Percentiles rank a stretch among this genome's conserved stretches.
Evolutionary conservation across 2,797 vertebrate genomes (phyloP).

Genomic region (Eurystomus glaucurus): DNA sequence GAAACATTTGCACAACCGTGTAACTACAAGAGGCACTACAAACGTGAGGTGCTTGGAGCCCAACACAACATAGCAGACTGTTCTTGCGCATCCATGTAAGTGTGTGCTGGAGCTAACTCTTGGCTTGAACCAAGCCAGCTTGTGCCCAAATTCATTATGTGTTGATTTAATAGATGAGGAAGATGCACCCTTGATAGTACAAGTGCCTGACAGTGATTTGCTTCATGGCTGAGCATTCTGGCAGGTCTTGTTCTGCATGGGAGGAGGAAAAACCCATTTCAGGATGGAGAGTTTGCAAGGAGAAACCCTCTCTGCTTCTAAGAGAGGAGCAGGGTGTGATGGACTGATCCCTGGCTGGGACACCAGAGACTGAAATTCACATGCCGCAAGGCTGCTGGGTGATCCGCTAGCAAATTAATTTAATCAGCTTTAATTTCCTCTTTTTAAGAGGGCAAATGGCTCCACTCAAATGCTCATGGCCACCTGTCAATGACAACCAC

Average conservation of each 20-base stretch:
- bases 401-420: neutral
- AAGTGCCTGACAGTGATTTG: neutral
- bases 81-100: fast-evolving
- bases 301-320: neutral
- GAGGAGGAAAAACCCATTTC: neutral
- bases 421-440: neutral
- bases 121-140: neutral
- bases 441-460: neutral
- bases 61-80: neutral
- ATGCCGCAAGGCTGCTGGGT: neutral
- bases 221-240: neutral
- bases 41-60: neutral
- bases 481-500: neutral
- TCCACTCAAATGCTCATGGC: fast-evolving
- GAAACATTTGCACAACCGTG: neutral
- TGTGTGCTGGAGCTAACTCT: neutral
- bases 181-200: neutral
- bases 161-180: neutral
- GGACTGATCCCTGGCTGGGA: neutral
- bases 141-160: neutral
- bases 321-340: neutral
- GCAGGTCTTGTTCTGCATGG: neutral
- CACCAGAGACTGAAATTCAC: neutral
- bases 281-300: neutral
- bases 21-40: neutral